These are phyloP conservation scores for Clytia hemisphaerica DNA, from an alignment of 30 jellyfish, hydroid and myxozoan genomes.

Conservation along the genomic window DNA sequence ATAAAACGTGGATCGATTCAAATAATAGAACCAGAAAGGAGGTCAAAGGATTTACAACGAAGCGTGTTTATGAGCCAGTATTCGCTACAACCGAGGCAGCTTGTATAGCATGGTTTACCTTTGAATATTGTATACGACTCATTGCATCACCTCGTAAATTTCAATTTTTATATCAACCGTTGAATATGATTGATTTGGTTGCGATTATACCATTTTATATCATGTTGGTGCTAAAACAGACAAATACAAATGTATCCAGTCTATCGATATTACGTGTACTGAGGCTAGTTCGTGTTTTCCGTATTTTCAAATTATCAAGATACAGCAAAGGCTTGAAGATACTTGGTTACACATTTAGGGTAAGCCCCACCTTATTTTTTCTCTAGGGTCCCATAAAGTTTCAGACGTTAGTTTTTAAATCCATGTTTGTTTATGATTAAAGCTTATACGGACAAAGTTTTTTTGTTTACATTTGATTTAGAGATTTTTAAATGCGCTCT, in stretches of 20 bases:
- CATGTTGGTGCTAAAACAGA: conserved; percentile 50
- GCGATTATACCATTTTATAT: conserved; percentile 90
- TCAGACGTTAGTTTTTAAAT: too few species aligned
- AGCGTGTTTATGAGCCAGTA: conserved; percentile 34
- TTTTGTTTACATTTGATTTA: not conserved
- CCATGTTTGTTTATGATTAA: not conserved
- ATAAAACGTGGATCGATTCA: conserved; percentile 29
- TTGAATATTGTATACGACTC: conserved; percentile 64
- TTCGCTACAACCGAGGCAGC: conserved; percentile 54
- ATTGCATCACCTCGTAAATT: conserved; percentile 61
- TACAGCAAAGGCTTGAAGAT: conserved; percentile 92
- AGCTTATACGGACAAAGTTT: not conserved
- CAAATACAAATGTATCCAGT: conserved; percentile 69
- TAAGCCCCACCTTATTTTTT: conserved; percentile 11
- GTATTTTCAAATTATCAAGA: conserved; percentile 83
- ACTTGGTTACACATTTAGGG: conserved; percentile 93
- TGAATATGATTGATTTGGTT: conserved; percentile 74
- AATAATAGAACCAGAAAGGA: conserved; percentile 46
- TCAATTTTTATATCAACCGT: conserved; percentile 62
- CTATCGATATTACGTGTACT: conserved; percentile 83
- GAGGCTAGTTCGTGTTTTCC: conserved; percentile 86
- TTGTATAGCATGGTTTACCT: conserved; percentile 85
- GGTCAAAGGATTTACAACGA: conserved; percentile 19
- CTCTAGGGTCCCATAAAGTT: too few species aligned
- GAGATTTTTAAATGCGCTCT: too few species aligned